Evolutionary conservation across 2,113 vertebrate species (phyloP).

Genomic region (Delphinapterus leucas): DNA sequence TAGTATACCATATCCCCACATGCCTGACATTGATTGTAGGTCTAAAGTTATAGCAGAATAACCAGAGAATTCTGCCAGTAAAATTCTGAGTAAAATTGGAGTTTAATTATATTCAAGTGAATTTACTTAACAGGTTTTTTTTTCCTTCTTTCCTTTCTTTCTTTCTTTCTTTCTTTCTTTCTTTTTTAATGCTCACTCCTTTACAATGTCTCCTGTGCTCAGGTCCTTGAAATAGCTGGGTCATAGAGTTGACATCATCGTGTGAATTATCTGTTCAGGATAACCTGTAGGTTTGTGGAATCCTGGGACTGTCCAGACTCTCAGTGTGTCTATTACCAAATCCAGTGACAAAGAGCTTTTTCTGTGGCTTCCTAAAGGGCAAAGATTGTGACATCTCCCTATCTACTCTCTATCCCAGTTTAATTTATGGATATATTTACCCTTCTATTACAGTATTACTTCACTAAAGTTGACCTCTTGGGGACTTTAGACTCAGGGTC

Average conservation of each 20-base stretch:
- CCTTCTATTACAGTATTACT: background rate
- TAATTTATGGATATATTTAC: background rate
- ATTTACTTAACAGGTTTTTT: background rate
- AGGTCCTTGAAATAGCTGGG: background rate
- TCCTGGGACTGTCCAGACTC: background rate
- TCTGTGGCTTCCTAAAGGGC: background rate
- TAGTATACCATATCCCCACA: background rate
- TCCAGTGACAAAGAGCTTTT: background rate
- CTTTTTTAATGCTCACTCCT: background rate
- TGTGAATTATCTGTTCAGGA: background rate
- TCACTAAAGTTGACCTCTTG: background rate
- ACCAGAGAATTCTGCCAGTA: background rate
- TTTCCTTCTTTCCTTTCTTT: too few relatives aligned
- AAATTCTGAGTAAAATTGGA: background rate
- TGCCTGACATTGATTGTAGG: background rate
- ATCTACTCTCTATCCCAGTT: background rate
- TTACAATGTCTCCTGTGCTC: background rate
- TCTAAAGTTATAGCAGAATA: constrained; percentile 30
- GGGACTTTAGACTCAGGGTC: background rate
- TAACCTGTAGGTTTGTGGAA: background rate
- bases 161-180: background rate
- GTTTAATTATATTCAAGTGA: background rate
- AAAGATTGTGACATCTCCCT: background rate
- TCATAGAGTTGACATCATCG: background rate
- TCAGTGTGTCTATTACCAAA: background rate